These are phyloP conservation scores for Leptura quadrifasciata DNA, from an alignment of 2,888 invertebrate genomes.

Conservation along the genomic window DNA sequence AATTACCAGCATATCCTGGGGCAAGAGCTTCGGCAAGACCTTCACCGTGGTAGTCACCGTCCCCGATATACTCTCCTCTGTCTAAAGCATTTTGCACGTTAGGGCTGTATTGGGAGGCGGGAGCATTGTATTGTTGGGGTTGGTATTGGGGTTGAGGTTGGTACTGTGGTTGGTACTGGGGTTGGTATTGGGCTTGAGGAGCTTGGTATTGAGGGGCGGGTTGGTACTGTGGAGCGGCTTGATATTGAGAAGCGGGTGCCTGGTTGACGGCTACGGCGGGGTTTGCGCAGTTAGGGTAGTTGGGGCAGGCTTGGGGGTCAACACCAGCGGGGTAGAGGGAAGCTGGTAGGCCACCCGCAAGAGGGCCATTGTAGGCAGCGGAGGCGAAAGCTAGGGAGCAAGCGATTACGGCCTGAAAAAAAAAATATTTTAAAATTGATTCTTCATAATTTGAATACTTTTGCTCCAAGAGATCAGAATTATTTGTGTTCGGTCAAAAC, in stretches of 20 bases:
- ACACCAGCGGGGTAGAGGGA: slow-evolving; percentile 67
- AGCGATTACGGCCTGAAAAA: slow-evolving; percentile 65
- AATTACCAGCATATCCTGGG: slow-evolving; percentile 62
- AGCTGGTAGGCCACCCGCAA: slow-evolving; percentile 66
- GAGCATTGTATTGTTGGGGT: slow-evolving; percentile 61
- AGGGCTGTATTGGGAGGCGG: slow-evolving; percentile 59
- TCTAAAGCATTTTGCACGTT: slow-evolving; percentile 66
- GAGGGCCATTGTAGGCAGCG: slow-evolving; percentile 65
- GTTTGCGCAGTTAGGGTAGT: slow-evolving; percentile 67
- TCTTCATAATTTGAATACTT: no score
- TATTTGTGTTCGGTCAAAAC: no score
- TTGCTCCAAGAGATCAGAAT: no score
- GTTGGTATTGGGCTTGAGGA: slow-evolving; percentile 52
- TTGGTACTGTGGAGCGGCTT: slow-evolving; percentile 46
- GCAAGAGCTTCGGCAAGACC: slow-evolving; percentile 67
- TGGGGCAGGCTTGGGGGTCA: slow-evolving; percentile 67
- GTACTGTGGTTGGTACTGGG: slow-evolving; percentile 50
- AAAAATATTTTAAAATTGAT: slow-evolving; percentile 5
- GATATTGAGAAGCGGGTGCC: slow-evolving; percentile 49
- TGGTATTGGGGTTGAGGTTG: slow-evolving; percentile 40
- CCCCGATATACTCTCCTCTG: slow-evolving; percentile 68
- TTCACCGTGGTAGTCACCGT: slow-evolving; percentile 68
- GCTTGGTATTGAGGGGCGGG: slow-evolving; percentile 53
- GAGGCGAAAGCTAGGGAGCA: slow-evolving; percentile 61
- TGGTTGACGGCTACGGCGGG: slow-evolving; percentile 64